Evolutionary conservation across 53 echinoderm and acorn worm genomes (phyloP).

Genomic region (Stichopus horrens): DNA sequence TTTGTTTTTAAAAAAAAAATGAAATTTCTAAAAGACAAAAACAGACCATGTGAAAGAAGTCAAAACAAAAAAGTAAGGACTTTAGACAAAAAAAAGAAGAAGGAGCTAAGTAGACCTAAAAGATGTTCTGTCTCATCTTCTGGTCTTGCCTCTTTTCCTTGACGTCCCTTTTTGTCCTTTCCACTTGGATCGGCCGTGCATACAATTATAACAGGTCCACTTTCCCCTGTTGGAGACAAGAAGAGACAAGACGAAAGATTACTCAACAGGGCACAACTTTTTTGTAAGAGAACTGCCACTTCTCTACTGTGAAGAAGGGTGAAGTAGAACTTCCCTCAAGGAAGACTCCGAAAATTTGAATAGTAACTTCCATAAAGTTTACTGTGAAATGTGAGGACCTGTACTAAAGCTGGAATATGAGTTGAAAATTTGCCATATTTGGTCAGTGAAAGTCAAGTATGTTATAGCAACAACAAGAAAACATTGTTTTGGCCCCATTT

Average conservation of each 20-base stretch:
- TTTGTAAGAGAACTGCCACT: too few relatives aligned
- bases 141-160: conserved; percentile 5
- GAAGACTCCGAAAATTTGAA: too few relatives aligned
- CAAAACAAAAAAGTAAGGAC: not conserved
- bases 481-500: too few relatives aligned
- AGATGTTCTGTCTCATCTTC: not conserved
- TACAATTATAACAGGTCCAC: conserved; percentile 31
- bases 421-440: too few relatives aligned
- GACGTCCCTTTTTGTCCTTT: not conserved
- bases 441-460: too few relatives aligned
- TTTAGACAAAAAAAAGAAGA: not conserved
- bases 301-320: too few relatives aligned
- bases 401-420: too few relatives aligned
- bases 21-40: not conserved
- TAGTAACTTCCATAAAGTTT: too few relatives aligned
- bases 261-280: too few relatives aligned
- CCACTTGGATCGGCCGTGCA: conserved; percentile 8
- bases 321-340: too few relatives aligned
- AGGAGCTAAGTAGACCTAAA: not conserved
- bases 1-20: not conserved
- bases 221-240: not conserved
- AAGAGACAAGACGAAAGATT: not conserved
- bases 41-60: not conserved
- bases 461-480: too few relatives aligned
- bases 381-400: too few relatives aligned